Percentiles rank a stretch among this genome's conserved stretches.
Evolutionary conservation across 2,888 invertebrate genomes (phyloP).

Genomic region (Adelognathus sp.): DNA sequence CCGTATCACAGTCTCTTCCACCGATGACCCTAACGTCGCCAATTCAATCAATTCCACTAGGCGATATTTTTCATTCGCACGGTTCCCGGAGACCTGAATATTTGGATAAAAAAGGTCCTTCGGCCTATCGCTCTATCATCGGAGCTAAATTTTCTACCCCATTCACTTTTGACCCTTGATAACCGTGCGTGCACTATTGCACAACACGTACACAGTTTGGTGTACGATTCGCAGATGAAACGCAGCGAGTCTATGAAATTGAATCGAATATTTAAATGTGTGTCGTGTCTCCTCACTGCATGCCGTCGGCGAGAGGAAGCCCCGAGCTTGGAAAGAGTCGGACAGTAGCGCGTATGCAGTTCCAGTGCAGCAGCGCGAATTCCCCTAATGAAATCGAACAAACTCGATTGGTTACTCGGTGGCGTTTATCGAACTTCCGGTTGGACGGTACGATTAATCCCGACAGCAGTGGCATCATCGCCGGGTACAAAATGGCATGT

Average conservation of each 20-base stretch:
- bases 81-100: too few relatives aligned
- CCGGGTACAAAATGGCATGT: neutral
- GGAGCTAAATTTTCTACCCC: too few relatives aligned
- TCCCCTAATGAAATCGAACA: conserved; percentile 48
- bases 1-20: too few relatives aligned
- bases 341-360: neutral
- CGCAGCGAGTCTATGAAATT: conserved; percentile 48
- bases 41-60: too few relatives aligned
- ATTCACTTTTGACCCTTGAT: neutral
- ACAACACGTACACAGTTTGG: too few relatives aligned
- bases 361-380: conserved; percentile 5
- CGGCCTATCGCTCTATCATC: too few relatives aligned
- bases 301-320: neutral
- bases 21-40: too few relatives aligned
- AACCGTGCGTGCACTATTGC: neutral
- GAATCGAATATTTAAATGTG: conserved; percentile 59
- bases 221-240: too few relatives aligned
- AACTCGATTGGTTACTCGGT: conserved; percentile 46
- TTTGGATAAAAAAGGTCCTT: too few relatives aligned
- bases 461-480: neutral
- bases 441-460: conserved; percentile 33
- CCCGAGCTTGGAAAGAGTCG: neutral
- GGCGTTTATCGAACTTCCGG: conserved; percentile 45
- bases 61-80: too few relatives aligned
- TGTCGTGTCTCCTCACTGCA: conserved; percentile 11